Evolutionary conservation across 2,888 invertebrate genomes (phyloP).

Genomic region (Arrhopalites spinosus): DNA sequence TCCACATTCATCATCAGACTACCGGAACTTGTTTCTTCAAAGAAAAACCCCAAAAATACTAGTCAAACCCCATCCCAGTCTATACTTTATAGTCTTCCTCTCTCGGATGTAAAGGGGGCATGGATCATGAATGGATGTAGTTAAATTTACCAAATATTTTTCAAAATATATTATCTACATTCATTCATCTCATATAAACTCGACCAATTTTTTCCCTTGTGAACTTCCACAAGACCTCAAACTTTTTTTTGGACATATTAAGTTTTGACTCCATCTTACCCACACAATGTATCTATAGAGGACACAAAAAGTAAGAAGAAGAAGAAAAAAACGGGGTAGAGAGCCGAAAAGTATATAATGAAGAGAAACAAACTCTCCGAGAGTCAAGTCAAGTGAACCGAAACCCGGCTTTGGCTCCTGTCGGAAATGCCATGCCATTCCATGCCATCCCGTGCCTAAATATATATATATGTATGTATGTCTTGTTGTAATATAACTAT

Average conservation of each 20-base stretch:
- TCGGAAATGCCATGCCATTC: conserved; percentile 29
- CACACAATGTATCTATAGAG: not conserved
- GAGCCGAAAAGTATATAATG: not conserved
- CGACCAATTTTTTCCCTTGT: no score
- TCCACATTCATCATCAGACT: conserved; percentile 40
- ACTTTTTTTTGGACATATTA: conserved; percentile 24
- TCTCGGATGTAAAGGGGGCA: no score
- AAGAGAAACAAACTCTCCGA: conserved; percentile 14
- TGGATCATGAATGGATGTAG: no score
- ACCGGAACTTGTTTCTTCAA: conserved; percentile 38
- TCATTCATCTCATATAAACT: no score
- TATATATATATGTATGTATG: not conserved
- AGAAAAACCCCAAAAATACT: not conserved
- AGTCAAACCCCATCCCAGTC: not conserved
- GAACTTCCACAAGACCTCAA: no score
- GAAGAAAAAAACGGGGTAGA: not conserved
- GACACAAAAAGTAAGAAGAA: not conserved
- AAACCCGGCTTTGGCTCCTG: conserved; percentile 33
- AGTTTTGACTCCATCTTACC: conserved; percentile 16
- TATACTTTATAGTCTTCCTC: no score
- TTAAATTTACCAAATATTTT: no score
- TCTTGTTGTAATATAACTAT: conserved; percentile 20
- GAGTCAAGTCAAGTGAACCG: conserved; percentile 32
- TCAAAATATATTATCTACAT: no score
- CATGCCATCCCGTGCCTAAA: not conserved